These are phyloP conservation scores for Crocallis elinguaria DNA, from an alignment of 2,888 invertebrate species.

Conservation along the genomic window DNA sequence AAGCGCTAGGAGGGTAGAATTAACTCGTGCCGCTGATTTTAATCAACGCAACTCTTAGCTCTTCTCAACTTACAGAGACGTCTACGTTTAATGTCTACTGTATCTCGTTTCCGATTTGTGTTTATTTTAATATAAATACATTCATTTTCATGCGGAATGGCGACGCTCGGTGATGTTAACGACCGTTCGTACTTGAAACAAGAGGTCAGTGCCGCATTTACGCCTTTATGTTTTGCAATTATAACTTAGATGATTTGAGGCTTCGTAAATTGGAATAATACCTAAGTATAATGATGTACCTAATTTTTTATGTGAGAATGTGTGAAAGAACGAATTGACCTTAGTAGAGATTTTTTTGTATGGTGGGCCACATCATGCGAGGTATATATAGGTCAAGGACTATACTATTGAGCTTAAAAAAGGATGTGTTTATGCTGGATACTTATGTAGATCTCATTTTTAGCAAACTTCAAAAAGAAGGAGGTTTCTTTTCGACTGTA, in stretches of 20 bases:
- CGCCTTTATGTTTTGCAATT: conserved; percentile 69
- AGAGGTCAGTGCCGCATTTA: conserved; percentile 72
- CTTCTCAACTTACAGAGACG: too few relatives aligned
- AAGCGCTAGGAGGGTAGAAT: too few relatives aligned
- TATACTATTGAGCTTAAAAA: too few relatives aligned
- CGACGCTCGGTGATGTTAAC: conserved; percentile 48
- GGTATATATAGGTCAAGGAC: too few relatives aligned
- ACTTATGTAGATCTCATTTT: too few relatives aligned
- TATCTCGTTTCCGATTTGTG: conserved; percentile 26
- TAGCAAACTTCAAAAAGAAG: too few relatives aligned
- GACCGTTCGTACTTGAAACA: conserved; percentile 76
- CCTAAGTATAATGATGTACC: conserved; percentile 1
- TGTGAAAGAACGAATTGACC: not conserved
- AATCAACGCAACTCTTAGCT: too few relatives aligned
- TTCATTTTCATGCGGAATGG: conserved; percentile 44
- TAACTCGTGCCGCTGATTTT: too few relatives aligned
- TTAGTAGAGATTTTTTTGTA: too few relatives aligned
- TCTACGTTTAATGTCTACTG: not conserved
- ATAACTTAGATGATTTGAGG: conserved; percentile 57
- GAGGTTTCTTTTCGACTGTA: too few relatives aligned
- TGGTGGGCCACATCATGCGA: too few relatives aligned
- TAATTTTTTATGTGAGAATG: not conserved
- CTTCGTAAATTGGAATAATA: conserved; percentile 15
- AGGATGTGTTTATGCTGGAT: too few relatives aligned
- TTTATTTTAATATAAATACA: conserved; percentile 31